Evolutionary conservation across 2,888 invertebrate genomes (phyloP), one percentile per base, ranked within the genome.

Genomic region (Pterobdella sp.): DNA sequence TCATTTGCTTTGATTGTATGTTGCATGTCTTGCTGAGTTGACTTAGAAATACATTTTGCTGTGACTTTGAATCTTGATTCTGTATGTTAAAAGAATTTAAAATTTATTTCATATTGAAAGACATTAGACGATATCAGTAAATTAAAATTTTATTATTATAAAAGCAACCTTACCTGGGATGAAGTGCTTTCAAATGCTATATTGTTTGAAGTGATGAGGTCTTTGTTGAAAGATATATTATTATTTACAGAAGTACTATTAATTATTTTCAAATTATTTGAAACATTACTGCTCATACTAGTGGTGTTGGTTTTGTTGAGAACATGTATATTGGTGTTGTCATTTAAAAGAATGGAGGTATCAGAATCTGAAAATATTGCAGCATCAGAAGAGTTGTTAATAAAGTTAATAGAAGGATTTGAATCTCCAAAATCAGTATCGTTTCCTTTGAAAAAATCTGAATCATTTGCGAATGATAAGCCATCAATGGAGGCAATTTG

Each of bases 231-330:
- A n/a, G 3, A 31, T 29, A 4, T 65, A 34, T 65, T 65, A 3
- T 29, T 29, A n/a, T 3, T 65, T 3, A 31, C 32, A n/a, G 3
- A 31, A n/a, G 3, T 65, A 34, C 3, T 65, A 35, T 65, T 31
- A 34, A n/a, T 65, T 29, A 31, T 65, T 29, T 31, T 65, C 31
- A 31, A 31, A 34, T 2, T 10, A 34, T 65, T 65, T 3, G 14
- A 31, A 34, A 7, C 32, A 34, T 7, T 65, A n/a, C 3, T 65
- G 65, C 4, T 65, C 7, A 2, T 65, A 34, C 32, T 65, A 34
- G 4, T 65, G 65, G 4, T 65, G 65, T 14, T 65, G 65, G 4
- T 10, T 29, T 65, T 65, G 65, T 31, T 65, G 65, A 7, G 26
- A 34, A 7, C 31, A 7, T 26, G n/a, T 14, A 63, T 65, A 34